A percentile compares a stretch with the other conserved stretches of the same genome.
Conservation (phyloP, 2,888 invertebrate species). For the Brenthis ino region DNA sequence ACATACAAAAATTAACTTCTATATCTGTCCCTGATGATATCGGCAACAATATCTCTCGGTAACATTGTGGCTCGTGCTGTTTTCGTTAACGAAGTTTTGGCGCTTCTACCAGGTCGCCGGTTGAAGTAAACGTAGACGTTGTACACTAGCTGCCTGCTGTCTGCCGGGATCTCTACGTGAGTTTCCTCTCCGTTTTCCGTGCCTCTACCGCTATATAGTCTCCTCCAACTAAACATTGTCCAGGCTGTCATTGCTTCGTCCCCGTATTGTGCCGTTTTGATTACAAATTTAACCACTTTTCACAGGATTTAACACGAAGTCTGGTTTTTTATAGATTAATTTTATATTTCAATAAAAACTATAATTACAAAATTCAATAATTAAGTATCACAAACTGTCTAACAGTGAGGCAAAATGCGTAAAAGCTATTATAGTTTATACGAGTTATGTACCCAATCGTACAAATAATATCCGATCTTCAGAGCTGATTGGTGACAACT, state of each 20-base stretch:
- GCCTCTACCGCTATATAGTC: conserved; percentile 66
- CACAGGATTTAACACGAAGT: neutral
- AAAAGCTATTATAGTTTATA: neutral
- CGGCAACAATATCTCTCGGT: conserved; percentile 72
- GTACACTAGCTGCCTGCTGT: conserved; percentile 74
- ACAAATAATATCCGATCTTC: conserved; percentile 58
- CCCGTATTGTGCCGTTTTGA: conserved; percentile 78
- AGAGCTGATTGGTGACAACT: conserved; percentile 62
- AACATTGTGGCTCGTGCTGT: conserved; percentile 76
- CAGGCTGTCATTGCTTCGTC: conserved; percentile 79
- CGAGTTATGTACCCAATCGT: neutral
- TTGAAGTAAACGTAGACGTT: conserved; percentile 77
- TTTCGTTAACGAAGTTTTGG: conserved; percentile 67
- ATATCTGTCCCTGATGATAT: conserved; percentile 73
- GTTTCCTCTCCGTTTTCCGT: conserved; percentile 62
- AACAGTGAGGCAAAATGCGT: too few species aligned
- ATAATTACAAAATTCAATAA: too few species aligned
- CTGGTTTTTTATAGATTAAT: neutral
- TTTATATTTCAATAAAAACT: neutral
- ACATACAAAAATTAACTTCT: conserved; percentile 43
- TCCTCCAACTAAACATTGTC: conserved; percentile 80
- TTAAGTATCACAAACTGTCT: too few species aligned
- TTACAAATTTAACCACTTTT: conserved; percentile 16
- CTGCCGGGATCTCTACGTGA: conserved; percentile 68
- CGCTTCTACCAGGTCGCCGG: conserved; percentile 68